Percentiles rank a stretch among this genome's conserved stretches.
Evolutionary conservation across 2,113 vertebrate genomes (phyloP).

Genomic region (Syngnathus typhle): DNA sequence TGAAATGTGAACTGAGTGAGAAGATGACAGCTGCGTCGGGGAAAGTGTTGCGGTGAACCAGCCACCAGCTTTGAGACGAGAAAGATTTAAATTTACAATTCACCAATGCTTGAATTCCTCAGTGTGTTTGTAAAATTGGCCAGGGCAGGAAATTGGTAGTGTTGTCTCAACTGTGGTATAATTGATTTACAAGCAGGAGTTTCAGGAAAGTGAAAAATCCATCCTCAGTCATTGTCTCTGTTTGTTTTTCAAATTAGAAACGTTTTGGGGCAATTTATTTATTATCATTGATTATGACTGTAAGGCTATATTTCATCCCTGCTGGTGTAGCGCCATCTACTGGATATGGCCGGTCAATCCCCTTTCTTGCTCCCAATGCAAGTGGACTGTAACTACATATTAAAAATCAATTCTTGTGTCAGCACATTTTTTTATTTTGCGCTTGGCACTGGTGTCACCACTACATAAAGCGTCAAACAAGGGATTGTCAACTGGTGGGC

Average conservation of each 20-base stretch:
- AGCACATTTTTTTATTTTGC: no score
- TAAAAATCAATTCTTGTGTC: no score
- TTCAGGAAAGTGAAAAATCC: not conserved
- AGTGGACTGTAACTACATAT: no score
- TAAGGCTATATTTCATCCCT: no score
- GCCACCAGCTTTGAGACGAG: conserved; percentile 42
- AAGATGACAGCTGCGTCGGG: conserved; percentile 54
- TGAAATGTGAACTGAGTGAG: conserved; percentile 49
- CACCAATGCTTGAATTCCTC: no score
- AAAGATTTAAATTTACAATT: conserved; percentile 17
- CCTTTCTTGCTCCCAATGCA: no score
- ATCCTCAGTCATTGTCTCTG: not conserved
- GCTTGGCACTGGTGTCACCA: no score
- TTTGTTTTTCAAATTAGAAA: not conserved
- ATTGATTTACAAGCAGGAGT: conserved; percentile 6
- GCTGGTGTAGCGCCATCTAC: no score
- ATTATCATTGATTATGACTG: no score
- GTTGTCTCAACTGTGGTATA: not conserved
- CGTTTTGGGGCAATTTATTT: not conserved
- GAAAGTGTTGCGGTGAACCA: conserved; percentile 39
- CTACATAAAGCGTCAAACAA: no score
- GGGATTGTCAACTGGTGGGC: no score
- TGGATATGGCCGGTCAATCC: no score
- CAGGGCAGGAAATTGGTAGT: not conserved
- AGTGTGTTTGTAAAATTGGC: not conserved